Conservation (phyloP, 2,797 vertebrate genomes). For the Mycteria americana region DNA sequence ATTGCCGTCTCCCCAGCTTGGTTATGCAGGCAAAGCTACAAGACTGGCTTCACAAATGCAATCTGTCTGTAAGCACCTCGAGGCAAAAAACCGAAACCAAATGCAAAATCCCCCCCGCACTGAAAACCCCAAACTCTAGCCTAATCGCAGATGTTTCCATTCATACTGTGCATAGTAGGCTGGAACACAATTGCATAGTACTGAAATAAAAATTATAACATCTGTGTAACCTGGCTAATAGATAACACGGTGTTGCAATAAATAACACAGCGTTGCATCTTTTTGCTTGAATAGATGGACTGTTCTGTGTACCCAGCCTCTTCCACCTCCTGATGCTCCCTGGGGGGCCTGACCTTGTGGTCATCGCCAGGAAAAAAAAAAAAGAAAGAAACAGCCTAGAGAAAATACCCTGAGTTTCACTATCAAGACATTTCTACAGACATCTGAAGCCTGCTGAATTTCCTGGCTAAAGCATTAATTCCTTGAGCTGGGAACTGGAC, state of each 20-base stretch:
- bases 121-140: neutral
- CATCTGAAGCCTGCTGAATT: neutral
- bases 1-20: neutral
- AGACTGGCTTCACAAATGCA: neutral
- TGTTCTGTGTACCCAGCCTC: neutral
- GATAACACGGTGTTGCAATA: neutral
- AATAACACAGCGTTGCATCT: too few species aligned
- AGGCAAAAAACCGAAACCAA: neutral
- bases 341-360: too few species aligned
- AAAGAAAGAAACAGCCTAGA: neutral
- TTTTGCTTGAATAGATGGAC: neutral
- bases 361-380: neutral
- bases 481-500: neutral
- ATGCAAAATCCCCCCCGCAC: rapidly evolving
- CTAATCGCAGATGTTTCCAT: neutral
- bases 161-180: neutral
- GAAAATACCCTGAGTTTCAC: neutral
- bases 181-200: neutral
- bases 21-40: neutral
- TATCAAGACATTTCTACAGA: neutral
- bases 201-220: neutral
- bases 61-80: neutral
- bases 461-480: neutral
- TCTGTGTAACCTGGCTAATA: neutral
- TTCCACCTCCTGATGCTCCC: rapidly evolving